Evolutionary conservation across 2,113 vertebrate species (phyloP).

Genomic region (Scolopax mira): DNA sequence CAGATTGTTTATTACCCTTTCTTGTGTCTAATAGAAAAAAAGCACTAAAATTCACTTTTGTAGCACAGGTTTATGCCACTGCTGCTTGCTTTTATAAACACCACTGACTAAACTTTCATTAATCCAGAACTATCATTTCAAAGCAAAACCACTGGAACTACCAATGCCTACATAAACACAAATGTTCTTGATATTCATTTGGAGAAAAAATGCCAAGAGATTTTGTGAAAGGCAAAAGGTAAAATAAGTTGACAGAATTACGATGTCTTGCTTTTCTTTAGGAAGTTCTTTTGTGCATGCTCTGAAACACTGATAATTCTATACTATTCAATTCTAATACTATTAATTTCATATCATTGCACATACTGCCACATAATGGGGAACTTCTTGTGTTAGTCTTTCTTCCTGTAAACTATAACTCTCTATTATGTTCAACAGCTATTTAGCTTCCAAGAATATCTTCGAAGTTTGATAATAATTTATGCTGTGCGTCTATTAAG

Average conservation of each 20-base stretch:
- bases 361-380: neutral
- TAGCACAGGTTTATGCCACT: neutral
- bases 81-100: neutral
- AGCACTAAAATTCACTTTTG: neutral
- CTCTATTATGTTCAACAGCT: conserved; percentile 11
- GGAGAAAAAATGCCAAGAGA: neutral
- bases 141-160: neutral
- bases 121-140: neutral
- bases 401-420: conserved; percentile 18
- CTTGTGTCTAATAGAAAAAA: neutral
- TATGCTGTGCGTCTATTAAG: conserved; percentile 66
- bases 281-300: neutral
- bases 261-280: neutral
- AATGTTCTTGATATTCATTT: neutral
- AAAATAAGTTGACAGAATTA: neutral
- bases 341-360: conserved; percentile 32
- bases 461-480: conserved; percentile 70
- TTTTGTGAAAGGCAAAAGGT: neutral
- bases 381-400: conserved; percentile 33
- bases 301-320: neutral
- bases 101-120: neutral
- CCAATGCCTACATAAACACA: neutral
- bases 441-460: conserved; percentile 26
- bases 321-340: conserved; percentile 44
- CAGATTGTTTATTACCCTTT: neutral